Evolutionary conservation across 2,797 vertebrate species (phyloP).

Genomic region (Crocodylus rhombifer): DNA sequence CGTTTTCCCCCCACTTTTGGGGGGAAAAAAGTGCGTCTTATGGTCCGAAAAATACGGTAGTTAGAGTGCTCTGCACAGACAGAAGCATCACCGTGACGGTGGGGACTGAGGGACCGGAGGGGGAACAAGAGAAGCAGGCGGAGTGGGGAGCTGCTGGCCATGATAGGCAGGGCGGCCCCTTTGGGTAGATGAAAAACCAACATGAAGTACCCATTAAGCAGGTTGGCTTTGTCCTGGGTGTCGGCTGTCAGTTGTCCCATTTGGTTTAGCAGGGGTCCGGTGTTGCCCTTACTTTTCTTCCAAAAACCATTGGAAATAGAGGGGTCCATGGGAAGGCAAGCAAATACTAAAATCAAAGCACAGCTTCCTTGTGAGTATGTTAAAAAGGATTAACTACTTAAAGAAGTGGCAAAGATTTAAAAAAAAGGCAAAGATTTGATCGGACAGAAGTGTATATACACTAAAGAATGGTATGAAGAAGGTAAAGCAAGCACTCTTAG

Average conservation of each 20-base stretch:
- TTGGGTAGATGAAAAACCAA: not conserved
- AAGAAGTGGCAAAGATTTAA: not conserved
- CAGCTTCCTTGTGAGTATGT: too few species aligned
- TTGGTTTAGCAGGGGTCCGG: too few species aligned
- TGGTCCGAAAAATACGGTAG: not conserved
- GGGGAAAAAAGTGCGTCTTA: too few species aligned
- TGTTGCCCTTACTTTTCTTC: not conserved
- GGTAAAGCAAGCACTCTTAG: not conserved
- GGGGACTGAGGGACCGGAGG: not conserved
- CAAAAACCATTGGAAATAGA: not conserved
- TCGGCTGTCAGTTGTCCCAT: too few species aligned
- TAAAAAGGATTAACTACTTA: not conserved
- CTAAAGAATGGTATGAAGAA: not conserved
- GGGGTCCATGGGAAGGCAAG: not conserved
- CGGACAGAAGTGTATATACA: not conserved
- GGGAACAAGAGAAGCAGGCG: not conserved
- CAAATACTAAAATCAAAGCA: not conserved
- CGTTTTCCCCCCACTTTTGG: too few species aligned
- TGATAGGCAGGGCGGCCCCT: not conserved
- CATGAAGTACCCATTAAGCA: too few species aligned
- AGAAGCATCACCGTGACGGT: not conserved
- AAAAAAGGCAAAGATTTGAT: not conserved
- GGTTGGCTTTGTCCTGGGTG: too few species aligned
- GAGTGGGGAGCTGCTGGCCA: not conserved
- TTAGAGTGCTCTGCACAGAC: fast-evolving